phyloP scores from a whole-genome alignment of 1,140 invertebrate species.

The Macrobrachium rosenbergii region DNA sequence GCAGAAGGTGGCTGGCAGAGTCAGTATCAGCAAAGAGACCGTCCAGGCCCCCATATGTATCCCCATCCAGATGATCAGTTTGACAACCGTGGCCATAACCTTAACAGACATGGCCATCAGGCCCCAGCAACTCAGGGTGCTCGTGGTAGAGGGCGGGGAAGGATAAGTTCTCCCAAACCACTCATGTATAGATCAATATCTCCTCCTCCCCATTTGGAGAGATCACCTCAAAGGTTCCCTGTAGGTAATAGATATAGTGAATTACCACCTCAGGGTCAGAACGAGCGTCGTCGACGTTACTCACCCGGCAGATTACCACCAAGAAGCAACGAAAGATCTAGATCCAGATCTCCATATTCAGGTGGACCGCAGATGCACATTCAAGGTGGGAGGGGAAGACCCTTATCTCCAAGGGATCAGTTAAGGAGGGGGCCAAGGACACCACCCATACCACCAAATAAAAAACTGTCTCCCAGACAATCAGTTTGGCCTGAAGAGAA shows the following conservation, averaged over 20 bases:
- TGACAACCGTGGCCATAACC: constrained; percentile 26
- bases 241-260: constrained; percentile 27
- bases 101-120: background rate
- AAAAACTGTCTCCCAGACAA: constrained; percentile 26
- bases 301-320: constrained; percentile 30
- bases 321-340: constrained; percentile 20
- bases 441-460: constrained; percentile 42
- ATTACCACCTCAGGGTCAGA: constrained; percentile 30
- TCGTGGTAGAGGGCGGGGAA: constrained; percentile 36
- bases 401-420: constrained; percentile 38
- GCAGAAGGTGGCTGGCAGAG: constrained; percentile 40
- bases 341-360: constrained; percentile 46
- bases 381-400: constrained; percentile 39
- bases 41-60: constrained; percentile 16
- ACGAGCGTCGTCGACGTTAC: constrained; percentile 26
- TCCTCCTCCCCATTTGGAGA: constrained; percentile 10
- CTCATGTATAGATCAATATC: constrained; percentile 19
- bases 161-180: constrained; percentile 16
- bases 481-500: constrained; percentile 38
- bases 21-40: constrained; percentile 44
- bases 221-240: constrained; percentile 16
- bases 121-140: constrained; percentile 14
- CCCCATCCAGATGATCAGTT: constrained; percentile 50
- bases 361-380: constrained; percentile 24
- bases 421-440: constrained; percentile 48